Evolutionary conservation across 2,888 invertebrate genomes (phyloP).

Genomic region (Machimus atricapillus): DNA sequence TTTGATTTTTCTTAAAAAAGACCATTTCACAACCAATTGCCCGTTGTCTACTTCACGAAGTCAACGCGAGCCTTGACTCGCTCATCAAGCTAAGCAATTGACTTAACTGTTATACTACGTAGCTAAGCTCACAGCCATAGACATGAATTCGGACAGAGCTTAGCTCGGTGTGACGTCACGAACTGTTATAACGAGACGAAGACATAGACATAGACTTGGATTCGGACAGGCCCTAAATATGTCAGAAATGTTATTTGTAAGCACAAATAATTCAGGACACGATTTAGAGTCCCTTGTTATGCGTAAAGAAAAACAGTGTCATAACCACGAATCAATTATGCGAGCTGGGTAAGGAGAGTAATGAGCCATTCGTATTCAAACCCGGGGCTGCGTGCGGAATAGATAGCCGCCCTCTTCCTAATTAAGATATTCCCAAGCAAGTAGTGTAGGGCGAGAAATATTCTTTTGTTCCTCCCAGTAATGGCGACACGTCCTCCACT

Average conservation of each 20-base stretch:
- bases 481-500: not conserved
- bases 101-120: too few species aligned
- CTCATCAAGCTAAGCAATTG: too few species aligned
- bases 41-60: too few species aligned
- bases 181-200: too few species aligned
- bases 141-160: too few species aligned
- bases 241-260: not conserved
- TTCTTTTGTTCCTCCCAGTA: not conserved
- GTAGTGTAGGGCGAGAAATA: not conserved
- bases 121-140: too few species aligned
- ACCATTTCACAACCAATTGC: too few species aligned
- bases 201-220: too few species aligned
- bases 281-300: not conserved
- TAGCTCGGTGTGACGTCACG: too few species aligned
- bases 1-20: too few species aligned
- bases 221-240: too few species aligned
- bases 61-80: too few species aligned
- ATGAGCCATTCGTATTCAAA: slow-evolving; percentile 1
- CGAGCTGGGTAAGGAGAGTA: not conserved
- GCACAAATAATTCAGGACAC: not conserved
- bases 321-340: not conserved
- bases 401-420: not conserved
- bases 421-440: slow-evolving; percentile 15
- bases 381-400: not conserved
- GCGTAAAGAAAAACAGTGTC: not conserved